Conservation (phyloP, 2,113 vertebrate species). For the Cavia aperea region DNA sequence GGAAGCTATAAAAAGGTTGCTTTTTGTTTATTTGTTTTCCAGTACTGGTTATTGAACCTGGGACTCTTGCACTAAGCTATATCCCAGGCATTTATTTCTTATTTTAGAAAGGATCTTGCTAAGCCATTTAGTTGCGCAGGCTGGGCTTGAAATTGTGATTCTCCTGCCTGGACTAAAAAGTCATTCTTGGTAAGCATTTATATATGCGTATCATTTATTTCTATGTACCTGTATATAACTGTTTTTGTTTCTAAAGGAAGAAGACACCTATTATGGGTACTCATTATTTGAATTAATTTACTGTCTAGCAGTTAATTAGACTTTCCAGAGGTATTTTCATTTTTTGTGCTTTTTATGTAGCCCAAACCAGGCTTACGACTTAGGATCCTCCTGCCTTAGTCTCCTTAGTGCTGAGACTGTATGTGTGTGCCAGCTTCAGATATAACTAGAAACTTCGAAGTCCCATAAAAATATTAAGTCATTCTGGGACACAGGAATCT, state of each 20-base stretch:
- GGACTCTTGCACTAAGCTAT: neutral
- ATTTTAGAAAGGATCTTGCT: neutral
- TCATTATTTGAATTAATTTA: neutral
- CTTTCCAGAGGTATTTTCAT: neutral
- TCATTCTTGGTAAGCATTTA: neutral
- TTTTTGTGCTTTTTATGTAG: neutral
- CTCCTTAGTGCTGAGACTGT: neutral
- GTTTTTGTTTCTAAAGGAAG: slow-evolving; percentile 11
- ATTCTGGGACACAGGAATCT: neutral
- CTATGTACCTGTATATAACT: neutral
- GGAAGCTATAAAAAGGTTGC: neutral
- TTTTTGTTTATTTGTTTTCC: neutral
- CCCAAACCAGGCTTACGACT: neutral
- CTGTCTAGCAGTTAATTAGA: neutral
- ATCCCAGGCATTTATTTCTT: neutral
- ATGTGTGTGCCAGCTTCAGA: neutral
- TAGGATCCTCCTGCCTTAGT: neutral
- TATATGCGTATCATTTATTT: neutral
- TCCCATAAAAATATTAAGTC: neutral
- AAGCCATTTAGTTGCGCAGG: neutral
- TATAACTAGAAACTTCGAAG: neutral
- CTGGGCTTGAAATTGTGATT: neutral
- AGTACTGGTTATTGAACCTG: neutral
- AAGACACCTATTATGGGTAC: neutral
- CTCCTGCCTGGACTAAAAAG: neutral